Evolutionary conservation across 2,113 vertebrate genomes (phyloP).

Genomic region (Canis aureus): DNA sequence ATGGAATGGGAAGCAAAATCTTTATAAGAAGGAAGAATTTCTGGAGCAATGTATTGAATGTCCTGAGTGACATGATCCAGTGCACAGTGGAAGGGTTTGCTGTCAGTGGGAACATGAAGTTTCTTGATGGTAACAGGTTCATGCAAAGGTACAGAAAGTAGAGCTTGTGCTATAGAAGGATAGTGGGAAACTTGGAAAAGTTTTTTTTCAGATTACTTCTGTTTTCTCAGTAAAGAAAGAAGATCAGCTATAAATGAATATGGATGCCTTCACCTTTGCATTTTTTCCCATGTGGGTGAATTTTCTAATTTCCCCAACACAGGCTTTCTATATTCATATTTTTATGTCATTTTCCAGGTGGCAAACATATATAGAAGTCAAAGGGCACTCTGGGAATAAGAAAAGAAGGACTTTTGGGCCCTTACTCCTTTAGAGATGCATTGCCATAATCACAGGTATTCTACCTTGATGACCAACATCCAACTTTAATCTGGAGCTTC

Average conservation of each 20-base stretch:
- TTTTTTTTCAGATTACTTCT: not conserved
- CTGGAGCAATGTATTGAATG: not conserved
- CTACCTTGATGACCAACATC: not conserved
- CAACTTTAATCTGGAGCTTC: not conserved
- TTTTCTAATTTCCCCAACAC: not conserved
- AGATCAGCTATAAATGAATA: not conserved
- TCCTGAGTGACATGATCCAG: not conserved
- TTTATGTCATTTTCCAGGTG: slow-evolving; percentile 14
- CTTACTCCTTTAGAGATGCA: not conserved
- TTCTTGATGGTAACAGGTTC: not conserved
- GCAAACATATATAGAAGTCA: not conserved
- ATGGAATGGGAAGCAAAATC: not conserved
- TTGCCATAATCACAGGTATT: not conserved
- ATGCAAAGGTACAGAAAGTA: not conserved
- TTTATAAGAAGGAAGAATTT: not conserved
- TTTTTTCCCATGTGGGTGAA: not conserved
- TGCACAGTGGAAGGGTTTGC: not conserved
- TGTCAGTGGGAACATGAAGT: not conserved
- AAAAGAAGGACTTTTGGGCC: not conserved
- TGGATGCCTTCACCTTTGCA: not conserved
- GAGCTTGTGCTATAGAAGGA: not conserved
- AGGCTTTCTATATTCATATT: not conserved
- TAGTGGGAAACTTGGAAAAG: not conserved
- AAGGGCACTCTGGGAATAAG: not conserved
- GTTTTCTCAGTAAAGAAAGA: slow-evolving; percentile 32